Conservation (phyloP, 1,140 invertebrate genomes). For the Aporrectodea caliginosa region DNA sequence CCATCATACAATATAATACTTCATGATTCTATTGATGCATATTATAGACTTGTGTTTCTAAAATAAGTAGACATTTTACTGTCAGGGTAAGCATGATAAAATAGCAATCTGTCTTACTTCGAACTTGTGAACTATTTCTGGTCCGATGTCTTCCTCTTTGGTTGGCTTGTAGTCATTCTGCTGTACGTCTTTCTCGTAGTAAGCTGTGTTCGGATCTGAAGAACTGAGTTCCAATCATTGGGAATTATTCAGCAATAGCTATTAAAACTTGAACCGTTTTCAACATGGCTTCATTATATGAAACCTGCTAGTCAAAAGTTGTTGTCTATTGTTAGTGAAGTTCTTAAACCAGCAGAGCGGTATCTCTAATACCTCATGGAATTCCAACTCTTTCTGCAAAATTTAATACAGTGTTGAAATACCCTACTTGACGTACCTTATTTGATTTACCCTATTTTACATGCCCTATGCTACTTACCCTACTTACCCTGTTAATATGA, state of each 20-base stretch:
- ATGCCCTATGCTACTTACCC: background rate
- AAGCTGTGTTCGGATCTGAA: background rate
- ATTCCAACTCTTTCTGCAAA: no score
- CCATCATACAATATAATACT: background rate
- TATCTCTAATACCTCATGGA: no score
- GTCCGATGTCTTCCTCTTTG: background rate
- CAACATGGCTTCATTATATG: background rate
- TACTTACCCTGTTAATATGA: no score
- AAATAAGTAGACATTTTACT: no score
- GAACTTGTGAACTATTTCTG: background rate
- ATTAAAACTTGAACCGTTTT: background rate
- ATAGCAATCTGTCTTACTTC: no score
- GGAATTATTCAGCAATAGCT: background rate
- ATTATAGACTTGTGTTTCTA: background rate
- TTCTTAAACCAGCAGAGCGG: no score
- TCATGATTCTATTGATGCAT: background rate
- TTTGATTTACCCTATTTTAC: background rate
- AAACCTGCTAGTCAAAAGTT: no score
- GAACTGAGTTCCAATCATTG: background rate
- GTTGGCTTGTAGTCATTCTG: background rate
- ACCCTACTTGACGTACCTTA: no score
- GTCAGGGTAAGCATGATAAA: no score
- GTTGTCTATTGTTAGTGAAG: no score
- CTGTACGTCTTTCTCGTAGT: background rate
- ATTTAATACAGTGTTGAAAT: no score